Evolutionary conservation across 2,113 vertebrate genomes (phyloP), one percentile per base, ranked within the genome.

Genomic region (Actenoides lindsayi): DNA sequence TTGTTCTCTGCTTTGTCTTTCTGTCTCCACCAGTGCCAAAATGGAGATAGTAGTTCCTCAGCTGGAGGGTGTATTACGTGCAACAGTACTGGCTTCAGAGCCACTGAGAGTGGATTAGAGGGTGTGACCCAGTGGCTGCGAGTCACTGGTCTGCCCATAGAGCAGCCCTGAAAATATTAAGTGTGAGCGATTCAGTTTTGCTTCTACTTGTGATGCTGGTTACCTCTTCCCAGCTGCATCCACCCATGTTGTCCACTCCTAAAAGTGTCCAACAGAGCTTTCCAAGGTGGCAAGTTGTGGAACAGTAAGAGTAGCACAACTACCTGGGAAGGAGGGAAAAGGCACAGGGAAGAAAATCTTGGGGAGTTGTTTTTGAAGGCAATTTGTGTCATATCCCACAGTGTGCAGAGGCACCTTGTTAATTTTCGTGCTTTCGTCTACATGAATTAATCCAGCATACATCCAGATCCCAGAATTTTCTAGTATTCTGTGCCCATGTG

Each of bases 31-130:
- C 37, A 70, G 13, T 15, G 75, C 17, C 33, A 46, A 76, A 73
- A 13, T 7, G 1, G n/a, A 64, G 31, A 24, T 39, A 46, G 44
- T 20, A 73, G 25, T 51, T 78, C 48, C 41, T 65, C 33, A 53
- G 0, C 6, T 13, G 33, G 6, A 59, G 19, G 3, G 3, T 71
- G 3, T 24, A 42, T 41, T 4, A 16, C 3, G 16, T 70, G 20
- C 20, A 65, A 13, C 13, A 17, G 33, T 51, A 30, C 12, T 50
- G 27, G 46, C 41, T 62, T 89, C 73, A 69, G 50, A 77, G 35
- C 8, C 54, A 25, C 35, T 46, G 44, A 69, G 15, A 71, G 51
- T 35, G 28, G 19, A 64, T 30, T 8, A 60, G 19, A 4, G 23
- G 20, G 10, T 14, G 6, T 48, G 20, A 59, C 4, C 5, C 28